Evolutionary conservation across 2,888 invertebrate species (phyloP), one percentile per base, ranked within the genome.

Genomic region (Ectemnius continuus): DNA sequence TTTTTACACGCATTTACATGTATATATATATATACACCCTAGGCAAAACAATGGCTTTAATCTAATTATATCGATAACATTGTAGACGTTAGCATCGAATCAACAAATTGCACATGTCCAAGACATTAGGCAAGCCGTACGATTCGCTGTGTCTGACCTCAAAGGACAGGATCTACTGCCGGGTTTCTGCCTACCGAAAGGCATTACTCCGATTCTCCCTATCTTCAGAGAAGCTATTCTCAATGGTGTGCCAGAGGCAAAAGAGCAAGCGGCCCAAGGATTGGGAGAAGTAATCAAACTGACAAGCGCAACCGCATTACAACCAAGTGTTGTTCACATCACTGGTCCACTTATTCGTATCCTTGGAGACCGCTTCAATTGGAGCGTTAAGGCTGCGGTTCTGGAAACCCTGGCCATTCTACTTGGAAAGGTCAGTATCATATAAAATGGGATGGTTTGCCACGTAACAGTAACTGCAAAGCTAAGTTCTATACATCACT

Each of bases 341-440:
- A 99, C 99, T 4, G 99, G 99, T 0, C 99, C 99, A 0, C 93
- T 99, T 77, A 99, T 99, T 92, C 94, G 99, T 86, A 98, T 99
- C 90, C 94, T 99, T 66, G 99, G 99, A 11, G 98, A 98, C 91
- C 93, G 99, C 75, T 99, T 98, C 91, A 96, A 96, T 87, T 95
- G 96, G 87, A 97, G 96, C 85, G 97, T 99, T 0, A 99, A 99
- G 91, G 97, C 98, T 0, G 98, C 99, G 45, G 98, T 99, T 46
- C 92, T 99, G 28, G 98, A 99, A 90, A 98, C 98, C 0, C 92
- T 99, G 26, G 97, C 98, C 0, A 94, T 96, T 75, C 92, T 99
- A n/a, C 92, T 99, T 11, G 95, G 95, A 46, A 99, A 99, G 94
- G 97, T 96, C 89, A 67, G 72, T 68, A 23, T 23, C 23, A 23